phyloP scores from a whole-genome alignment of 2,113 vertebrate species.

The rabbit (Oryctolagus cuniculus) region DNA sequence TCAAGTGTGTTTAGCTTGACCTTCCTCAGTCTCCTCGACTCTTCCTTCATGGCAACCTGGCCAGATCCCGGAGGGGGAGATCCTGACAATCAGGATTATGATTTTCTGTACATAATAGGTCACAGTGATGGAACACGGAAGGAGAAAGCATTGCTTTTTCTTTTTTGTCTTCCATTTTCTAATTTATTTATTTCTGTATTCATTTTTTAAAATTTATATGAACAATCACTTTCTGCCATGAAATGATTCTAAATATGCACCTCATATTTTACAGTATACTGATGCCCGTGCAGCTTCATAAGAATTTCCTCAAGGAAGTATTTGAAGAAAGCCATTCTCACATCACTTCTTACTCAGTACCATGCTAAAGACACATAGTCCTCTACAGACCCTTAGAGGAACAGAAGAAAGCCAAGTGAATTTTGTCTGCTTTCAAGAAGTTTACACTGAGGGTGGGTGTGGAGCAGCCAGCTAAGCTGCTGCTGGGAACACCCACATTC shows the following conservation, averaged over 20 bases:
- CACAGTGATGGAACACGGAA: neutral
- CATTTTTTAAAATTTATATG: neutral
- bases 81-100: neutral
- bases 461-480: no score
- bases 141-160: neutral
- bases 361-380: neutral
- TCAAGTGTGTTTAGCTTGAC: no score
- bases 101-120: neutral
- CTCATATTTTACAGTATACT: neutral
- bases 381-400: neutral
- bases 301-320: neutral
- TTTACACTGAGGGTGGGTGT: neutral
- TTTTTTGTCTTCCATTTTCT: neutral
- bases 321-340: neutral
- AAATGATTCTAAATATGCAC: slow-evolving; percentile 38
- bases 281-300: neutral
- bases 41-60: no score
- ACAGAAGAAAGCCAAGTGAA: neutral
- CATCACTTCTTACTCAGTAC: neutral
- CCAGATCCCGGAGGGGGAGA: no score
- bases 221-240: neutral
- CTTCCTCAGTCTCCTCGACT: no score
- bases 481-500: no score
- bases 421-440: neutral
- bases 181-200: neutral